Percentiles rank a stretch among this genome's conserved stretches.
Evolutionary conservation across 2,113 vertebrate species (phyloP).

Genomic region (Anser brachyrhynchus): DNA sequence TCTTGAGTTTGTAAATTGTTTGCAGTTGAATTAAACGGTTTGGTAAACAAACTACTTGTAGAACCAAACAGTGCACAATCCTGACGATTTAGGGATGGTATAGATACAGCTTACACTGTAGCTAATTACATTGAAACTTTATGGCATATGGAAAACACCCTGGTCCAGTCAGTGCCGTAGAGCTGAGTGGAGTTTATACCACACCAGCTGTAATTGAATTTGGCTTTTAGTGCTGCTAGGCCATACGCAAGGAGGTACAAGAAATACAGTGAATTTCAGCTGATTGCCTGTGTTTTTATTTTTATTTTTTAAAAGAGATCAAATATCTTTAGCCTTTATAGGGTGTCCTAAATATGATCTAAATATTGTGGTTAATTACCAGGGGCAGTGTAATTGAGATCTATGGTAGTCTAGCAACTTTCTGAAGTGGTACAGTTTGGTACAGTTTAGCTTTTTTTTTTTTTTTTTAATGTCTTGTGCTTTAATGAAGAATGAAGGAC

Average conservation of each 20-base stretch:
- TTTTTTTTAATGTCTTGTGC: not conserved
- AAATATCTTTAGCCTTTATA: not conserved
- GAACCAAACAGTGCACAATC: not conserved
- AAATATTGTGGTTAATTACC: not conserved
- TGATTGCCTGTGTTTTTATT: not conserved
- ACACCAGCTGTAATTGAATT: not conserved
- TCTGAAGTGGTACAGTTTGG: not conserved
- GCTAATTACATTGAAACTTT: not conserved
- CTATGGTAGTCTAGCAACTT: not conserved
- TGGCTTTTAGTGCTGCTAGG: not conserved
- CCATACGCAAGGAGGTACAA: not conserved
- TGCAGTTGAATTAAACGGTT: not conserved
- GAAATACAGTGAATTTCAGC: not conserved
- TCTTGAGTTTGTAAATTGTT: not conserved
- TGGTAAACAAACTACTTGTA: not conserved
- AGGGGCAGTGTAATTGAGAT: not conserved
- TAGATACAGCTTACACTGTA: not conserved
- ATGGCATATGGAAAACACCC: fast-evolving
- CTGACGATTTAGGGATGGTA: not conserved
- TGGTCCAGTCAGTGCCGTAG: not conserved
- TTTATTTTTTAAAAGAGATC: not conserved
- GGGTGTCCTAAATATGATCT: not conserved
- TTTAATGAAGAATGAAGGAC: not conserved
- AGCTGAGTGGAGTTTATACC: not conserved
- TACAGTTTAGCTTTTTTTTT: not conserved